phyloP scores from a whole-genome alignment of 2,888 invertebrate species.

The Agrypnus murinus region DNA sequence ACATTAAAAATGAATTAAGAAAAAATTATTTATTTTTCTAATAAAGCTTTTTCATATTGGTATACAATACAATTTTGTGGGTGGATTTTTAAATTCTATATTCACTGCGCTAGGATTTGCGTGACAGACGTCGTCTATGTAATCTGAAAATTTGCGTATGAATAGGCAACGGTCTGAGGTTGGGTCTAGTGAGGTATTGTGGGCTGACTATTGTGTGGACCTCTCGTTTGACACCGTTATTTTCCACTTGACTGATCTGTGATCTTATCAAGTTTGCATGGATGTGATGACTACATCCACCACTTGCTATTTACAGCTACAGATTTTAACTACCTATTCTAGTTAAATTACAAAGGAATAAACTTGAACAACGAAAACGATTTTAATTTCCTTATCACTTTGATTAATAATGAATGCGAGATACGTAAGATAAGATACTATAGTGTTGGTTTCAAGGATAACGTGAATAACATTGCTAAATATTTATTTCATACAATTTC shows the following conservation, averaged over 20 bases:
- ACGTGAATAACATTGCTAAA: too few species aligned
- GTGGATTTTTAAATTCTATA: slow-evolving; percentile 34
- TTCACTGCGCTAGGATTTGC: slow-evolving; percentile 36
- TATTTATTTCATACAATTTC: too few species aligned
- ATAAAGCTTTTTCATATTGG: too few species aligned
- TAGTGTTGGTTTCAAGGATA: too few species aligned
- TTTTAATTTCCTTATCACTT: too few species aligned
- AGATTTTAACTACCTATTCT: slow-evolving; percentile 22
- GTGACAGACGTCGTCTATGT: slow-evolving; percentile 58
- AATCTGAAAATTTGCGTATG: slow-evolving; percentile 70
- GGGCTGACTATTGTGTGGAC: slow-evolving; percentile 67
- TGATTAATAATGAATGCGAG: too few species aligned
- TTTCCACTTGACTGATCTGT: slow-evolving; percentile 71
- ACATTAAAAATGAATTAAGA: too few species aligned
- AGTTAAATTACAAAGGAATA: too few species aligned
- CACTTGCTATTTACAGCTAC: slow-evolving; percentile 41
- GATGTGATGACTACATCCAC: slow-evolving; percentile 62
- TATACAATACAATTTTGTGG: slow-evolving; percentile 24
- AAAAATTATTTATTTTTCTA: too few species aligned
- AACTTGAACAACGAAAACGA: too few species aligned
- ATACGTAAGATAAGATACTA: too few species aligned
- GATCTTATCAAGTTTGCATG: slow-evolving; percentile 68
- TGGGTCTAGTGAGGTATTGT: slow-evolving; percentile 59
- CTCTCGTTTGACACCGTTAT: slow-evolving; percentile 71
- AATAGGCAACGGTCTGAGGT: slow-evolving; percentile 62